Percentiles rank a stretch among this genome's conserved stretches.
phyloP scores from a whole-genome alignment of 2,797 vertebrate species.

The Amniataba percoides region DNA sequence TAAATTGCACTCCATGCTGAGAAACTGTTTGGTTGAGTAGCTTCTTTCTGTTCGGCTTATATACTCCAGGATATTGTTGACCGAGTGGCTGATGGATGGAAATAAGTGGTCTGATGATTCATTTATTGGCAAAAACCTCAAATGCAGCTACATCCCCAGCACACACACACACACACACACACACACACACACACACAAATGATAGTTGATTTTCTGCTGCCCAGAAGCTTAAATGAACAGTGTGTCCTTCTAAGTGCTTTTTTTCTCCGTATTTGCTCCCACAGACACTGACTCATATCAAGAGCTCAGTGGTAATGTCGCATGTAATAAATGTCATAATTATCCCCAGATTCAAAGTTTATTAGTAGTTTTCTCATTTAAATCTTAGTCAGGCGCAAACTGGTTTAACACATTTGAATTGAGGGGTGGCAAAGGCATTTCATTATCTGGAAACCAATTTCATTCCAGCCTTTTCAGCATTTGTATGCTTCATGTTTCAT shows the following conservation, averaged over 20 bases:
- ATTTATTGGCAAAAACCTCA: background rate
- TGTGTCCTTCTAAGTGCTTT: slow-evolving; percentile 1
- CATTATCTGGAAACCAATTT: background rate
- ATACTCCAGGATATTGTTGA: background rate
- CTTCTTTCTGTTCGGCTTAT: background rate
- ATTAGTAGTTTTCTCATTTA: slow-evolving; percentile 11
- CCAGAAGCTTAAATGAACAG: slow-evolving; percentile 25
- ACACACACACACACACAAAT: background rate
- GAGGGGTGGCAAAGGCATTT: too few relatives aligned
- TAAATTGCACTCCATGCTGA: background rate
- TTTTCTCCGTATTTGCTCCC: slow-evolving; percentile 18
- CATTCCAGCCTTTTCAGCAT: slow-evolving; percentile 1
- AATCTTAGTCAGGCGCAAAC: slow-evolving; percentile 8
- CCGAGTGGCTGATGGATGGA: slow-evolving; percentile 2
- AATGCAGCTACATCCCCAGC: background rate
- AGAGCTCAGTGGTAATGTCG: slow-evolving; percentile 24
- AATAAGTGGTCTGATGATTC: slow-evolving; percentile 22
- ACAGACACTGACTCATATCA: slow-evolving; percentile 21
- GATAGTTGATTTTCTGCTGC: background rate
- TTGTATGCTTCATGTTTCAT: background rate
- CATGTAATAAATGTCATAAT: slow-evolving; percentile 31
- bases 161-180: background rate
- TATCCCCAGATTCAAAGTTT: slow-evolving; percentile 32
- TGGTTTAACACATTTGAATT: slow-evolving; percentile 13
- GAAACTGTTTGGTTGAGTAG: background rate